These are phyloP conservation scores for Phenganax marumi DNA, from an alignment of 92 coral and sea anemone species.

Conservation along the genomic window DNA sequence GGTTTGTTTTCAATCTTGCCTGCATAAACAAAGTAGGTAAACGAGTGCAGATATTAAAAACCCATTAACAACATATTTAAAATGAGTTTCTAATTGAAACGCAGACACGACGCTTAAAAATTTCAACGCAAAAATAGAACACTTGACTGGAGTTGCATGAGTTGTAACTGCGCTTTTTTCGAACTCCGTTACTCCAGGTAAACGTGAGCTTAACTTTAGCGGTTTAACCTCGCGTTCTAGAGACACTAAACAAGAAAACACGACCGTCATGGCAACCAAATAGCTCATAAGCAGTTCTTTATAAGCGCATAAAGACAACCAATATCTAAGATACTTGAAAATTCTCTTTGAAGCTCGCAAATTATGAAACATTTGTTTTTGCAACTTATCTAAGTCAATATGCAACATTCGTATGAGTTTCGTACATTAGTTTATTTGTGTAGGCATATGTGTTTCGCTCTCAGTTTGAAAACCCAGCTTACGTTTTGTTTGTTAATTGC, in stretches of 20 bases:
- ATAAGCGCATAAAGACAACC: neutral
- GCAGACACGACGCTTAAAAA: neutral
- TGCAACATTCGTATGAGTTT: neutral
- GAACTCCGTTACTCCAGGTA: neutral
- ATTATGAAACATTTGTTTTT: too few species aligned
- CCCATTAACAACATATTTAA: constrained; percentile 4
- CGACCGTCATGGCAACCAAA: neutral
- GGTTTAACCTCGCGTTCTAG: neutral
- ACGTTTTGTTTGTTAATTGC: constrained; percentile 1
- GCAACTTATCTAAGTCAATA: neutral
- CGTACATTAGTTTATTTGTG: neutral
- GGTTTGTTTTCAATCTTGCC: constrained; percentile 9
- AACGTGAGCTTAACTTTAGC: neutral
- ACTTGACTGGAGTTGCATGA: neutral
- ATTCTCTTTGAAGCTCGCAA: too few species aligned
- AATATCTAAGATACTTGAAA: neutral
- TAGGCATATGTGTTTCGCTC: neutral
- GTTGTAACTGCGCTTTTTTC: too few species aligned
- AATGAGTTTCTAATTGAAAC: neutral
- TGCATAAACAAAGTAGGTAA: constrained; percentile 24
- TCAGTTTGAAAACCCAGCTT: neutral
- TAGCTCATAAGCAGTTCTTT: neutral
- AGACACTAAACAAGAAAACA: neutral
- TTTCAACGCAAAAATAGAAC: neutral
- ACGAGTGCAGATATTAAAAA: constrained; percentile 18